A percentile compares a stretch with the other conserved stretches of the same genome.
phyloP scores from a whole-genome alignment of 2,888 invertebrate species.

The Ptychoptera contaminata region DNA sequence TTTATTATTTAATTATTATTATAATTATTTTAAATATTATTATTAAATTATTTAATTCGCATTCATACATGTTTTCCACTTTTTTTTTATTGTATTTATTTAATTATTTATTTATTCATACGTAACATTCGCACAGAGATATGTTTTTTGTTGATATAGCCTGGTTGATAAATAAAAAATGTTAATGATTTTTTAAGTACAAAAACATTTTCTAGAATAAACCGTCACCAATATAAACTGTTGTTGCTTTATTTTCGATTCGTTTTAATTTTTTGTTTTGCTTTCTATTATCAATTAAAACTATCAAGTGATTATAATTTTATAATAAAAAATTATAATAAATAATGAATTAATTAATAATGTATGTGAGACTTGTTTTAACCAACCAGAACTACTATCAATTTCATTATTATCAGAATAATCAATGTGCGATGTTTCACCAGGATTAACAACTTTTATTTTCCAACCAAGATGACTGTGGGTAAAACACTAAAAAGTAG shows the following conservation, averaged over 20 bases:
- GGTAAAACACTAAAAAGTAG: conserved; percentile 62
- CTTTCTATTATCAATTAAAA: conserved; percentile 2
- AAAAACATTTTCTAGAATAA: no score
- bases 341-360: no score
- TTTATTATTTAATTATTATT: no score
- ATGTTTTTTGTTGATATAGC: conserved; percentile 33
- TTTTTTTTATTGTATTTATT: no score
- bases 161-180: conserved; percentile 19
- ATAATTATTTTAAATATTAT: no score
- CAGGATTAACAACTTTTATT: conserved; percentile 69
- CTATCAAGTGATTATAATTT: conserved; percentile 1
- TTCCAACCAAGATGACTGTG: conserved; percentile 88
- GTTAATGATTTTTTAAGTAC: no score
- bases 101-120: no score
- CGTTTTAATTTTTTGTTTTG: conserved; percentile 3
- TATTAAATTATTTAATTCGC: no score
- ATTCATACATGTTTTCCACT: no score
- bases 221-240: not conserved
- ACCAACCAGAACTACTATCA: no score
- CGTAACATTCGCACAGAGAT: conserved; percentile 22
- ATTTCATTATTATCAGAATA: conserved; percentile 1
- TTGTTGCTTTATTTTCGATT: not conserved
- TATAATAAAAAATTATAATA: no score
- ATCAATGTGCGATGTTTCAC: conserved; percentile 19
- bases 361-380: no score